These are phyloP conservation scores for Anas bernieri DNA, from an alignment of 2,797 vertebrate genomes.

Conservation along the genomic window DNA sequence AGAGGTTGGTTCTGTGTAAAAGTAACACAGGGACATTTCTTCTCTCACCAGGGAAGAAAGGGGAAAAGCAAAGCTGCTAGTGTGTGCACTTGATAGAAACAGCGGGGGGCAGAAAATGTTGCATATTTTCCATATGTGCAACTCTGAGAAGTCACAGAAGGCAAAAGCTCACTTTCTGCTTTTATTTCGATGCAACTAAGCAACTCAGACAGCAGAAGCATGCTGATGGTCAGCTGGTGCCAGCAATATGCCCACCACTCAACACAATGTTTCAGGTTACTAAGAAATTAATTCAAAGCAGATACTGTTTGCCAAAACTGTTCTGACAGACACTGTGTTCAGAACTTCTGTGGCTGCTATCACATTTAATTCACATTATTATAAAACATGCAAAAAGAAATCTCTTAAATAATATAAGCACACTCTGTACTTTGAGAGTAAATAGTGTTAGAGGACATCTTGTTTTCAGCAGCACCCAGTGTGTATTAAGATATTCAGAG, in stretches of 20 bases:
- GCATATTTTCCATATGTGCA: slow-evolving; percentile 20
- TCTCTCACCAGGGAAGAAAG: background rate
- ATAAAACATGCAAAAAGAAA: background rate
- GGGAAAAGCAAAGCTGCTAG: slow-evolving; percentile 28
- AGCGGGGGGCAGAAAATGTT: background rate
- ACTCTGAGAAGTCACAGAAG: slow-evolving; percentile 27
- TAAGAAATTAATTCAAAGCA: background rate
- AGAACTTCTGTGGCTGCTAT: background rate
- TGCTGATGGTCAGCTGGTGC: background rate
- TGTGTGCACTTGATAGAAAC: background rate
- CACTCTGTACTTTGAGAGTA: background rate
- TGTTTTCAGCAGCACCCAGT: background rate
- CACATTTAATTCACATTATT: background rate
- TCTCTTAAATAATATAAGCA: background rate
- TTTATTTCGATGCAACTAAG: background rate
- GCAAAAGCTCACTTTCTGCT: background rate
- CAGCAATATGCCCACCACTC: background rate
- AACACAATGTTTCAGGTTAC: background rate
- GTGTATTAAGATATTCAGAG: background rate
- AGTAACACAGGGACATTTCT: background rate
- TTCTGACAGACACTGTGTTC: background rate
- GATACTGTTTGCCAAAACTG: background rate
- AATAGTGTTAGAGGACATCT: background rate
- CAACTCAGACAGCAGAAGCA: background rate
- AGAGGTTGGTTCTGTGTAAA: background rate